A percentile compares a stretch with the other conserved stretches of the same genome.
These are phyloP conservation scores for Troilus luridus DNA, from an alignment of 2,888 invertebrate species.

Conservation along the genomic window DNA sequence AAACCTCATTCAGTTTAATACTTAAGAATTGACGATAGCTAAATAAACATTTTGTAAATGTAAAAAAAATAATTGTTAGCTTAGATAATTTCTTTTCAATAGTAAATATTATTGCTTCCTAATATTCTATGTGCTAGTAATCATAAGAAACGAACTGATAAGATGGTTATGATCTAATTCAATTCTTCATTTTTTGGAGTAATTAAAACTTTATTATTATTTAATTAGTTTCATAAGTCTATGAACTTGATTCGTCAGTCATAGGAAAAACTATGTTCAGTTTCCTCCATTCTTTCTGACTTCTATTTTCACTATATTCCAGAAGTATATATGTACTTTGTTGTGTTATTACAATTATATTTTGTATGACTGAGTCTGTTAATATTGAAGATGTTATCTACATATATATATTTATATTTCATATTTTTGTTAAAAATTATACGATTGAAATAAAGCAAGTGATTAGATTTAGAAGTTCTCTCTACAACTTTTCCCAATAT, in stretches of 20 bases:
- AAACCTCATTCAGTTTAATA: conserved; percentile 20
- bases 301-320: not conserved
- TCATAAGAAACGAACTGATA: conserved; percentile 29
- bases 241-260: not conserved
- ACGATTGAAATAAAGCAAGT: conserved; percentile 53
- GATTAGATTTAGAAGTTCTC: not conserved
- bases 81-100: conserved; percentile 33
- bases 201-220: not conserved
- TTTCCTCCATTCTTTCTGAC: not conserved
- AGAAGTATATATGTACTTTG: not conserved
- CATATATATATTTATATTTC: conserved; percentile 58
- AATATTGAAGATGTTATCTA: conserved; percentile 42
- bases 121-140: conserved; percentile 28
- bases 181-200: not conserved
- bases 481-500: not conserved
- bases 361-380: conserved; percentile 45
- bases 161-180: not conserved
- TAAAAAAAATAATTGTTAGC: conserved; percentile 10
- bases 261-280: not conserved
- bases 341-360: conserved; percentile 49
- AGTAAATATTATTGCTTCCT: conserved; percentile 35
- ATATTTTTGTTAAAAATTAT: conserved; percentile 52
- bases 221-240: not conserved
- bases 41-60: conserved; percentile 4
- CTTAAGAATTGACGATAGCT: conserved; percentile 13